These are phyloP conservation scores for Ptychochromis oligacanthus DNA, from an alignment of 2,113 vertebrate genomes.

Conservation along the genomic window DNA sequence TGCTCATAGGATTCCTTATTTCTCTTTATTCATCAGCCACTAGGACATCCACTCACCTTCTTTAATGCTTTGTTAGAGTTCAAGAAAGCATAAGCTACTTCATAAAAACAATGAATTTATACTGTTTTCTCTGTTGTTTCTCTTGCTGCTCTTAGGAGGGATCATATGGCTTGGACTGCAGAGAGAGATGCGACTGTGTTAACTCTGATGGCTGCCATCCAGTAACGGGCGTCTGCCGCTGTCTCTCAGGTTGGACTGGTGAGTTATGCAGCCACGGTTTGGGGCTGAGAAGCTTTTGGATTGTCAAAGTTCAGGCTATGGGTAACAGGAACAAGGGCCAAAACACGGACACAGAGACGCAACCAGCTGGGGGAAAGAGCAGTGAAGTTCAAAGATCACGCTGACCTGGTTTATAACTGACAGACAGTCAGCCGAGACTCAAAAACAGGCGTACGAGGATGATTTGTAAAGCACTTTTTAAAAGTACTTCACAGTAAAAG, in stretches of 20 bases:
- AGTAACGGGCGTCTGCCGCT: slow-evolving; percentile 86
- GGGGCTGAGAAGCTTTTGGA: too few relatives aligned
- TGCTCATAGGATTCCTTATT: not conserved
- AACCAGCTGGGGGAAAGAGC: too few relatives aligned
- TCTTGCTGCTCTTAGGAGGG: slow-evolving; percentile 81
- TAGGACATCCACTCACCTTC: not conserved
- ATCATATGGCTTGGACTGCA: slow-evolving; percentile 86
- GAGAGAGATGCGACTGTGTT: slow-evolving; percentile 86
- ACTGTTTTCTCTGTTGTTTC: not conserved
- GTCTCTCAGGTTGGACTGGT: slow-evolving; percentile 92
- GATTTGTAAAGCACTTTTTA: too few relatives aligned
- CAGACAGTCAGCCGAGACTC: too few relatives aligned
- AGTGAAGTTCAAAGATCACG: too few relatives aligned
- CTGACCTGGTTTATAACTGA: too few relatives aligned
- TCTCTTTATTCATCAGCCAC: not conserved
- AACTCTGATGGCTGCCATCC: slow-evolving; percentile 88
- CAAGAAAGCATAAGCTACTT: not conserved
- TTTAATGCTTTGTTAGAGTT: not conserved
- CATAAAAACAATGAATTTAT: not conserved
- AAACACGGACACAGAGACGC: not conserved
- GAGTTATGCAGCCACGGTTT: slow-evolving; percentile 37
- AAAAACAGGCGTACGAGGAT: too few relatives aligned
- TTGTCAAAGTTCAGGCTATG: too few relatives aligned
- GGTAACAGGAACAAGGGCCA: too few relatives aligned
- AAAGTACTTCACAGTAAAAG: too few relatives aligned